Percentiles rank a stretch among this genome's conserved stretches.
Conservation (phyloP, 2,888 invertebrate species). For the Petrolisthes cinctipes region DNA sequence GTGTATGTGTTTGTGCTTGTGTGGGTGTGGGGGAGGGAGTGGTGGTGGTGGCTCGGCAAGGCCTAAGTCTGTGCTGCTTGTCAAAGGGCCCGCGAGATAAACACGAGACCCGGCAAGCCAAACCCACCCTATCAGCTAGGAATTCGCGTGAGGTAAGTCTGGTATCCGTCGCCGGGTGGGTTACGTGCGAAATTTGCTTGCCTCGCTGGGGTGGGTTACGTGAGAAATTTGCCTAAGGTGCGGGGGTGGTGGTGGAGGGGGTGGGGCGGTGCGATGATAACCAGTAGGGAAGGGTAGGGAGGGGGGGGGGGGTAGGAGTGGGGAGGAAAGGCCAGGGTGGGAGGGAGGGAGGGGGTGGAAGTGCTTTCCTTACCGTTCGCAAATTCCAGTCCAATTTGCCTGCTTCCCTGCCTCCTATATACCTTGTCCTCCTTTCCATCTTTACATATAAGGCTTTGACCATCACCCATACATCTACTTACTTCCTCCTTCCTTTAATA, state of each 20-base stretch:
- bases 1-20: not conserved
- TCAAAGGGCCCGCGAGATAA: slow-evolving; percentile 35
- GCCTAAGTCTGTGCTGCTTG: slow-evolving; percentile 27
- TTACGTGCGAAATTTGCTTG: slow-evolving; percentile 16
- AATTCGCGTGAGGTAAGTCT: slow-evolving; percentile 13
- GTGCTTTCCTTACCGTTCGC: not conserved
- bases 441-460: not conserved
- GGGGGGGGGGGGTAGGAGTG: not conserved
- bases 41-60: not conserved
- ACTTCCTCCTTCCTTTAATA: too few relatives aligned
- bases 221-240: not conserved
- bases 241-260: not conserved
- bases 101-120: slow-evolving; percentile 15
- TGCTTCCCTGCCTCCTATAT: not conserved
- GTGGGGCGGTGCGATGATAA: not conserved
- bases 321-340: not conserved
- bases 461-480: not conserved
- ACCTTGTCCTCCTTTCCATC: not conserved
- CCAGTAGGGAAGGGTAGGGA: not conserved
- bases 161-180: not conserved
- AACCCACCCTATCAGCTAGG: slow-evolving; percentile 1
- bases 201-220: not conserved
- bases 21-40: not conserved
- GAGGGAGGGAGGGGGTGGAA: not conserved
- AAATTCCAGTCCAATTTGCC: slow-evolving; percentile 14